Percentiles rank a stretch among this genome's conserved stretches.
Conservation (phyloP, 2,888 invertebrate genomes). For the Thereva unica region DNA sequence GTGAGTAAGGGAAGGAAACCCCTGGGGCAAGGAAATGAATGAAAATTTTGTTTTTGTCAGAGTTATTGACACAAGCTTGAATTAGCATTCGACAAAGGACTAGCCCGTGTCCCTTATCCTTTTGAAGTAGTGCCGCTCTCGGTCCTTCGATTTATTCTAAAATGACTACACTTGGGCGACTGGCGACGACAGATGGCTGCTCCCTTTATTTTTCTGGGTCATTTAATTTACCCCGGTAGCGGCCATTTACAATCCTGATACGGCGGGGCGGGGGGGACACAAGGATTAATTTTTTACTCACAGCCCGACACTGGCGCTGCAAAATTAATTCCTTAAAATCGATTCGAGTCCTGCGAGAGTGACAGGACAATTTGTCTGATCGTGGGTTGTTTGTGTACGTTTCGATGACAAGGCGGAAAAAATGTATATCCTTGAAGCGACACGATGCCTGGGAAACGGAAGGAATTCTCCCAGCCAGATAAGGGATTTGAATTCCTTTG, state of each 20-base stretch:
- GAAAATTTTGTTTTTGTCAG: slow-evolving; percentile 3
- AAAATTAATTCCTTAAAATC: no score
- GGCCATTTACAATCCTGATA: background rate
- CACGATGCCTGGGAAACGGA: no score
- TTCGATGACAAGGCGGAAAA: no score
- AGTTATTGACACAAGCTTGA: slow-evolving; percentile 1
- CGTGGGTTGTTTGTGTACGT: no score
- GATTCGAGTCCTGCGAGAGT: no score
- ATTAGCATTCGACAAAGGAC: background rate
- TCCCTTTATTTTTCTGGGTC: slow-evolving; percentile 10
- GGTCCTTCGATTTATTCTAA: background rate
- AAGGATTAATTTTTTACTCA: no score
- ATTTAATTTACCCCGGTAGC: background rate
- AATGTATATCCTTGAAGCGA: no score
- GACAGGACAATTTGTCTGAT: no score
- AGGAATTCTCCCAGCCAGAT: no score
- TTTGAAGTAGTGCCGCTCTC: background rate
- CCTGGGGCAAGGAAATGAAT: background rate
- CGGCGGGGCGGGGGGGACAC: no score
- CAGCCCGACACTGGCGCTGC: no score
- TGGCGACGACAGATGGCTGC: slow-evolving; percentile 8
- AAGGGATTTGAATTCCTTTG: no score
- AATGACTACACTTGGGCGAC: background rate
- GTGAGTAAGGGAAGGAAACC: background rate
- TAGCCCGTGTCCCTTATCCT: background rate